A percentile compares a stretch with the other conserved stretches of the same genome.
Evolutionary conservation across 2,113 vertebrate genomes (phyloP).

Genomic region (Brachyistius frenatus): DNA sequence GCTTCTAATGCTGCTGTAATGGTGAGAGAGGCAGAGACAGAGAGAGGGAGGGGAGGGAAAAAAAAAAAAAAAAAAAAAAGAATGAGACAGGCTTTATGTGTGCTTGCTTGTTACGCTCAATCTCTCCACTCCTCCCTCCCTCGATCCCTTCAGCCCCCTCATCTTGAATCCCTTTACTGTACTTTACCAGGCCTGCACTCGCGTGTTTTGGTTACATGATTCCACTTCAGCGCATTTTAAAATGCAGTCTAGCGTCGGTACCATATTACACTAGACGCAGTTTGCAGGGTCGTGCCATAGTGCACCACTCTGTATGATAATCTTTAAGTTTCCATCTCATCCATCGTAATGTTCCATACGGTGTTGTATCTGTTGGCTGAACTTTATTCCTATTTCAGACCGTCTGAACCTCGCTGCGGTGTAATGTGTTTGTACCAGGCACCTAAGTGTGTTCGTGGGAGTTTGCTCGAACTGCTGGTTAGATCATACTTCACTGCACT

Average conservation of each 20-base stretch:
- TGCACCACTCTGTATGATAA: background rate
- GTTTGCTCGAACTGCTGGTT: conserved; percentile 39
- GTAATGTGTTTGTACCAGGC: conserved; percentile 35
- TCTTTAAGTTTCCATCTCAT: conserved; percentile 1
- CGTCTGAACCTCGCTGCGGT: conserved; percentile 29
- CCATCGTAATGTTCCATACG: conserved; percentile 7
- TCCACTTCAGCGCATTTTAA: background rate
- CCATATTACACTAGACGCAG: background rate
- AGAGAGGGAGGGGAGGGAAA: conserved; percentile 33
- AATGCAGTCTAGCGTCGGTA: background rate
- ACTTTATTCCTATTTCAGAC: conserved; percentile 26
- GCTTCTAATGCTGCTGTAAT: conserved; percentile 82
- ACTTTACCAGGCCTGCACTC: conserved; percentile 18
- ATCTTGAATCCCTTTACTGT: conserved; percentile 76
- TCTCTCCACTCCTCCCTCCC: conserved; percentile 65
- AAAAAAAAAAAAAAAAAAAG: conserved; percentile 64
- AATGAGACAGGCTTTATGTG: conserved; percentile 77
- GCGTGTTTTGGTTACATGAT: conserved; percentile 36
- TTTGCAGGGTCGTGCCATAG: background rate
- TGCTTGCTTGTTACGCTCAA: conserved; percentile 78
- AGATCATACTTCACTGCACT: conserved; percentile 21
- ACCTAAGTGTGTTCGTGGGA: conserved; percentile 31
- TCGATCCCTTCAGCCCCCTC: conserved; percentile 55
- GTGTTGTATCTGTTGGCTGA: conserved; percentile 22
- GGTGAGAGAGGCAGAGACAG: conserved; percentile 66